phyloP scores from a whole-genome alignment of 2,113 vertebrate genomes.

The Thermophis baileyi region DNA sequence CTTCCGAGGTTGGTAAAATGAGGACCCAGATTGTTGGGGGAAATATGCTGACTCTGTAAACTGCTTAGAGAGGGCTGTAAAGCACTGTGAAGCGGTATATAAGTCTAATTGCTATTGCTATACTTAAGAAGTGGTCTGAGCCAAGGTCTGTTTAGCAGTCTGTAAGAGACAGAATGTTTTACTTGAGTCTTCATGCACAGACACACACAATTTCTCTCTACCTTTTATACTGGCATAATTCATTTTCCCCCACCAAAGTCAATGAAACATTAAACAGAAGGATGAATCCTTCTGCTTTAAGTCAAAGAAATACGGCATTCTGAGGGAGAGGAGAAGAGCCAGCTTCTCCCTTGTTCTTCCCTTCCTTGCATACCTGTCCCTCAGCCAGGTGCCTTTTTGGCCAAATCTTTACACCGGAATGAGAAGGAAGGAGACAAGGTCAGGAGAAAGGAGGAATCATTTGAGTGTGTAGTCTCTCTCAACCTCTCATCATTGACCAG shows the following conservation, averaged over 20 bases:
- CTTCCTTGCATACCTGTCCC: background rate
- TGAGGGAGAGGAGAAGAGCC: background rate
- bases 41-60: background rate
- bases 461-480: background rate
- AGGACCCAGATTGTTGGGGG: background rate
- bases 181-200: background rate
- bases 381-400: background rate
- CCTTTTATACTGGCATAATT: background rate
- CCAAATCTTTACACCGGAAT: no score
- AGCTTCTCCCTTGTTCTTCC: background rate
- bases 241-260: background rate
- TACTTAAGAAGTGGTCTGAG: background rate
- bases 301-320: background rate
- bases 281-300: background rate
- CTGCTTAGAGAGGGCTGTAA: background rate
- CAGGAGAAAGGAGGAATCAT: background rate
- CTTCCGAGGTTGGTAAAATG: background rate
- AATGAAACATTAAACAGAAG: background rate
- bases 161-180: background rate
- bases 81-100: background rate
- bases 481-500: no score
- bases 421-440: background rate
- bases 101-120: background rate
- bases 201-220: background rate
- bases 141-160: background rate